These are phyloP conservation scores for Corythucha ciliata DNA, from an alignment of 2,888 invertebrate species.

Conservation along the genomic window DNA sequence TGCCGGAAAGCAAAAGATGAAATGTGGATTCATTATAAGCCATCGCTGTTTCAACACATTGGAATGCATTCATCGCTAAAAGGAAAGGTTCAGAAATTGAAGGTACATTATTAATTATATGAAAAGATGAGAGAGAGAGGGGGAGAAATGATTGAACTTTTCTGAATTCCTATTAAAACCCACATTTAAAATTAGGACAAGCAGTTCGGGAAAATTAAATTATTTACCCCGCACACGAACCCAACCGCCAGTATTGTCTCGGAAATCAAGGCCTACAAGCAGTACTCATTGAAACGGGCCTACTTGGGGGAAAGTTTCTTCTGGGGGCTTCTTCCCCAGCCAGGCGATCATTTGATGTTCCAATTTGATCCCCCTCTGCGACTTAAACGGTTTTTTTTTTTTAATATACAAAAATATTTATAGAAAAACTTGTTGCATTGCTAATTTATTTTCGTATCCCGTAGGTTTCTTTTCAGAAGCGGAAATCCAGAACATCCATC, in stretches of 20 bases:
- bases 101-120: conserved; percentile 48
- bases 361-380: conserved; percentile 59
- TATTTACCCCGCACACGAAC: conserved; percentile 71
- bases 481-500: conserved; percentile 83
- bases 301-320: conserved; percentile 82
- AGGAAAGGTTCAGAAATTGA: conserved; percentile 92
- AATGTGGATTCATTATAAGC: conserved; percentile 77
- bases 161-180: background rate
- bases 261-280: conserved; percentile 68
- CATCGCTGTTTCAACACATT: conserved; percentile 90
- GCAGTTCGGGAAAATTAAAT: conserved; percentile 72
- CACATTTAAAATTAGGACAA: conserved; percentile 55
- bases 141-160: background rate
- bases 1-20: conserved; percentile 67
- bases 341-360: conserved; percentile 70
- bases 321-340: conserved; percentile 80
- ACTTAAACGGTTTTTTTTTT: conserved; percentile 27
- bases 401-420: background rate
- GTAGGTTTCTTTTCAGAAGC: conserved; percentile 74
- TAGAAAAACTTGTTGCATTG: background rate
- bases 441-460: conserved; percentile 37
- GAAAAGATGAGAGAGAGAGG: background rate
- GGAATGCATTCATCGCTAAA: conserved; percentile 89
- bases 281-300: conserved; percentile 66
- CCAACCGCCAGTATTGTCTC: conserved; percentile 60